These are phyloP conservation scores for Epizoanthus scotinus DNA, from an alignment of 92 coral and sea anemone species.

Conservation along the genomic window DNA sequence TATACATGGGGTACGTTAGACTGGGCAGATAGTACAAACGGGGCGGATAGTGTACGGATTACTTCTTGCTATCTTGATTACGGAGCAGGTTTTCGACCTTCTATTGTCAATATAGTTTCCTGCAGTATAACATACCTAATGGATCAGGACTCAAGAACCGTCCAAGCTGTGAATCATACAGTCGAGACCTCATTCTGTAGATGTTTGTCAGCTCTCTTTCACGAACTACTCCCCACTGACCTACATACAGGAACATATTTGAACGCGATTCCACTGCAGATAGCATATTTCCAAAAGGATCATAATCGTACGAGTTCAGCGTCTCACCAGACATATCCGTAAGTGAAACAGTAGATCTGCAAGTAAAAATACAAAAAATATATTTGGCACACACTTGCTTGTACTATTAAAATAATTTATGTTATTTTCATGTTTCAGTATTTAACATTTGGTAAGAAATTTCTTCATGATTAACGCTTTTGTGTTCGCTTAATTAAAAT, in stretches of 20 bases:
- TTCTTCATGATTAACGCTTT: too few species aligned
- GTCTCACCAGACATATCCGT: slow-evolving; percentile 11
- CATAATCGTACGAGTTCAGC: slow-evolving; percentile 32
- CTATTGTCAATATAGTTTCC: too few species aligned
- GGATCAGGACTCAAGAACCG: slow-evolving; percentile 44
- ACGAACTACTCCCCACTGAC: slow-evolving; percentile 44
- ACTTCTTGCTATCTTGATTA: too few species aligned
- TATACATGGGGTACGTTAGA: too few species aligned
- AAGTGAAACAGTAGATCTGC: slow-evolving; percentile 38
- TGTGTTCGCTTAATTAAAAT: too few species aligned
- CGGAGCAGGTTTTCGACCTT: too few species aligned
- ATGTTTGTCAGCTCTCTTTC: slow-evolving; percentile 24
- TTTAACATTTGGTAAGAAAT: too few species aligned
- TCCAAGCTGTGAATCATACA: slow-evolving; percentile 39
- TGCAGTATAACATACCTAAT: slow-evolving; percentile 5
- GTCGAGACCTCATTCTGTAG: slow-evolving; percentile 38
- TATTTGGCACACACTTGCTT: background rate
- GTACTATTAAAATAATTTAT: background rate
- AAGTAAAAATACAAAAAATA: background rate
- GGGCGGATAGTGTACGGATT: too few species aligned
- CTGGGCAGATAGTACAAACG: too few species aligned
- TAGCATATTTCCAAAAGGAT: slow-evolving; percentile 30
- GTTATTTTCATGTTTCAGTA: background rate
- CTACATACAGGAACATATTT: slow-evolving; percentile 32
- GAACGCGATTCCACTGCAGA: slow-evolving; percentile 6